Conservation (phyloP, 2,113 vertebrate genomes). For the Columba janthina region DNA sequence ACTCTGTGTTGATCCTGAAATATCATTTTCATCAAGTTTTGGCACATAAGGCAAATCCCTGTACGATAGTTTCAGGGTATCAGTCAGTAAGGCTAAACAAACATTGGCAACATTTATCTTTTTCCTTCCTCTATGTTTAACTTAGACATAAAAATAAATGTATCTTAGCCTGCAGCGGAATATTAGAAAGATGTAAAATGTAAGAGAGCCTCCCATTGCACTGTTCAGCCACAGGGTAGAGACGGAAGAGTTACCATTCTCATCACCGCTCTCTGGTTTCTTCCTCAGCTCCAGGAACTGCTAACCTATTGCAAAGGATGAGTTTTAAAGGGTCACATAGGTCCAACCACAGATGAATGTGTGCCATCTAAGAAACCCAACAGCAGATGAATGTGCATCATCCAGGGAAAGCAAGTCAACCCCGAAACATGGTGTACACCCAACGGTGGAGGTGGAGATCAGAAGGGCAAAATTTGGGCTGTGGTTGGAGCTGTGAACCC, state of each 20-base stretch:
- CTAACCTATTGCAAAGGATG: not conserved
- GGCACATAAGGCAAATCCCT: conserved; percentile 11
- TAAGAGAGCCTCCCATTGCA: not conserved
- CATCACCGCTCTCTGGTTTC: not conserved
- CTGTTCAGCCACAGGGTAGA: not conserved
- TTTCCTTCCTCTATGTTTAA: not conserved
- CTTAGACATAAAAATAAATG: not conserved
- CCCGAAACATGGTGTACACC: rapidly evolving
- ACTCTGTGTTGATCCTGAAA: not conserved
- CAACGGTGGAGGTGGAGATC: not conserved
- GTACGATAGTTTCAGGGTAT: not conserved
- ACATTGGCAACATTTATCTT: conserved; percentile 17
- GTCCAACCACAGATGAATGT: rapidly evolving
- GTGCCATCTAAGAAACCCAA: not conserved
- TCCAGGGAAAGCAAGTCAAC: rapidly evolving
- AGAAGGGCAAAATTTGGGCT: not conserved
- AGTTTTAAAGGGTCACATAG: rapidly evolving
- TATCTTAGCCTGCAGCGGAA: not conserved
- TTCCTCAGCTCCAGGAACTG: not conserved
- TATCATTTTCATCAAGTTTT: not conserved
- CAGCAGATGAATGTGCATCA: not conserved
- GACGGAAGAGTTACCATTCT: not conserved
- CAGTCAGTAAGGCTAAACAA: conserved; percentile 45
- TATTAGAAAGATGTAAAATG: not conserved
- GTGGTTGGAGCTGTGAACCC: not conserved